These are phyloP conservation scores for Trypoxylon attenuatum DNA, from an alignment of 2,888 invertebrate genomes.

Conservation along the genomic window DNA sequence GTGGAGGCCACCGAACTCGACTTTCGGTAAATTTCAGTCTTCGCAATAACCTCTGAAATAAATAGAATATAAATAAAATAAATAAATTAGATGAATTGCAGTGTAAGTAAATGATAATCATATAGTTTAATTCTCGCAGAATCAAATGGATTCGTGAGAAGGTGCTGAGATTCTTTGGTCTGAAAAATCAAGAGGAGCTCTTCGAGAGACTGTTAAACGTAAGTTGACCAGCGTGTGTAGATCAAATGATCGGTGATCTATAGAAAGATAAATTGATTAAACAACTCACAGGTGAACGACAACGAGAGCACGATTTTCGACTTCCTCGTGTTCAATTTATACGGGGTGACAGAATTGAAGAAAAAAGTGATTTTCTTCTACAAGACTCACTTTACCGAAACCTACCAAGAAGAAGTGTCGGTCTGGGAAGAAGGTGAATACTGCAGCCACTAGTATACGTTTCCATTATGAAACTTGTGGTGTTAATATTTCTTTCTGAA, in stretches of 20 bases:
- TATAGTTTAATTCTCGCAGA: slow-evolving; percentile 65
- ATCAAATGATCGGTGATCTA: neutral
- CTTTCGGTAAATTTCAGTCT: too few relatives aligned
- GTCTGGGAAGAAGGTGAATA: slow-evolving; percentile 83
- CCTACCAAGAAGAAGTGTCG: slow-evolving; percentile 85
- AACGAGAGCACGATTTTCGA: slow-evolving; percentile 76
- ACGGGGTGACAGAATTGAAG: slow-evolving; percentile 74
- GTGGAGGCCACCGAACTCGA: too few relatives aligned
- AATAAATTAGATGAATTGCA: too few relatives aligned
- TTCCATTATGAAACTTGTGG: too few relatives aligned
- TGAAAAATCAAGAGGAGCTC: slow-evolving; percentile 59
- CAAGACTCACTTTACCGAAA: slow-evolving; percentile 83
- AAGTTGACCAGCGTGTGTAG: slow-evolving; percentile 30
- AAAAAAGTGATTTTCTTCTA: slow-evolving; percentile 81
- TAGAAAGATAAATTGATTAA: slow-evolving; percentile 1
- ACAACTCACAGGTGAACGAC: slow-evolving; percentile 68
- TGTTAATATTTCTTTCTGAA: too few relatives aligned
- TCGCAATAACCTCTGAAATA: neutral
- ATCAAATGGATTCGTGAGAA: slow-evolving; percentile 83
- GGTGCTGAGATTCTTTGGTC: slow-evolving; percentile 78
- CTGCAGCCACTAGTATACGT: too few relatives aligned
- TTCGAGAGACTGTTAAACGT: slow-evolving; percentile 68
- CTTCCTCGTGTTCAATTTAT: slow-evolving; percentile 77
- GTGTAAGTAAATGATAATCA: neutral
- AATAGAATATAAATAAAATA: neutral